Evolutionary conservation across 1,140 invertebrate species (phyloP), one percentile per base, ranked within the genome.

Genomic region (Drosophila kanapiae): DNA sequence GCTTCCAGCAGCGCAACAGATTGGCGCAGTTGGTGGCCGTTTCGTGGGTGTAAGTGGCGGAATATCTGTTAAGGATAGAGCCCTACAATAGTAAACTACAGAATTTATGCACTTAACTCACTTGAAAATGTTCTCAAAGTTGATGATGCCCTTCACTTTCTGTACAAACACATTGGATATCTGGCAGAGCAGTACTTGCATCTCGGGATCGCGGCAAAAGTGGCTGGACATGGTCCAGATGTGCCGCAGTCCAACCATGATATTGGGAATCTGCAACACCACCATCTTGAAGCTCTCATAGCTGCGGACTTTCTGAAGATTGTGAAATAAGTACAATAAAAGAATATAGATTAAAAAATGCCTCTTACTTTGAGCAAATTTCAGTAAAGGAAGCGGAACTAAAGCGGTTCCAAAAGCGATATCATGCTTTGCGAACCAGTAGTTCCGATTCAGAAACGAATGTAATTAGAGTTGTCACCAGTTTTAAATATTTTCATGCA

Each of bases 201-300:
- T 97, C 49, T 95, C 94, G 45, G 97, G 95, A 82, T 97, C 96
- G 0, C 85, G 94, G 13, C 95, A 95, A 82, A 96, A 97, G 79
- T 96, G 95, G 54, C 95, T 94, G 0, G 96, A 97, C 31, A 97
- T 94, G 18, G 96, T 94, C 97, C 97, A 97, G 75, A 98, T 96
- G 94, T 98, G 96, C 76, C 96, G 95, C 23, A 98, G 93, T 13
- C 96, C 96, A 81, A 97, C 96, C 94, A 97, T 96, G 56, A 98
- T 93, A 47, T 95, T 94, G 5, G 96, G 95, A 42, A 99, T 94
- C 4, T 95, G 94, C n/a, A 96, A 95, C 3, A 94, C 95, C 61
- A 97, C 95, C 93, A 94, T 94, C 60, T 95, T 93, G 62, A 98
- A 97, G 58, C 95, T 95, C 1, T 95, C 94, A 38, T 95, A 95